phyloP scores from a whole-genome alignment of 1,140 invertebrate genomes.

The Riptortus pedestris region DNA sequence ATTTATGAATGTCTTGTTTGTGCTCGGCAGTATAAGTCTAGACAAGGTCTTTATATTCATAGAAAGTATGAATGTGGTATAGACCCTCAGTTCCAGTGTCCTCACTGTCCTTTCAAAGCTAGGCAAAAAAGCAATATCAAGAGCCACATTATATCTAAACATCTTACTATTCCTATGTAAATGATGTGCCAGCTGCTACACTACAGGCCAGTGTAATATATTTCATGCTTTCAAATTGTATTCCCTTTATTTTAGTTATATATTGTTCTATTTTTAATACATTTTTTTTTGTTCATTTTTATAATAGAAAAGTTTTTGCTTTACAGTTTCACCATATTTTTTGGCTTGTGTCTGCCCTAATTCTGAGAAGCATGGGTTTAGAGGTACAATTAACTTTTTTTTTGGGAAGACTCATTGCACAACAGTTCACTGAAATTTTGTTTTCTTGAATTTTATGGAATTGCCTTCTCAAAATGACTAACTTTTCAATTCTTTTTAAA shows the following conservation, averaged over 20 bases:
- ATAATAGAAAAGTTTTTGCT: too few species aligned
- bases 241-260: not conserved
- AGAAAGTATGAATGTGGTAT: constrained; percentile 5
- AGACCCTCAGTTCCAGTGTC: constrained; percentile 6
- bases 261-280: not conserved
- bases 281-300: too few species aligned
- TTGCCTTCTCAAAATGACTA: too few species aligned
- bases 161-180: not conserved
- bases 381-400: too few species aligned
- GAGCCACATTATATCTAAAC: constrained; percentile 5
- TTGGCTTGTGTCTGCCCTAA: too few species aligned
- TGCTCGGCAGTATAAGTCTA: not conserved
- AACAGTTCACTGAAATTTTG: too few species aligned
- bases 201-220: not conserved
- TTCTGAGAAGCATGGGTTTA: too few species aligned
- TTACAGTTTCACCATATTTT: too few species aligned
- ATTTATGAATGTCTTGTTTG: constrained; percentile 12
- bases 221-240: not conserved
- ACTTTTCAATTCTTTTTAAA: too few species aligned
- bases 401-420: too few species aligned
- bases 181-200: not conserved
- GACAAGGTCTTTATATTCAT: constrained; percentile 34
- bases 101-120: constrained; percentile 4
- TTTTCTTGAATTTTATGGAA: too few species aligned
- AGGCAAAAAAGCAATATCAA: constrained; percentile 7